phyloP scores from a whole-genome alignment of 2,113 vertebrate species.

The Synodontis membranacea region DNA sequence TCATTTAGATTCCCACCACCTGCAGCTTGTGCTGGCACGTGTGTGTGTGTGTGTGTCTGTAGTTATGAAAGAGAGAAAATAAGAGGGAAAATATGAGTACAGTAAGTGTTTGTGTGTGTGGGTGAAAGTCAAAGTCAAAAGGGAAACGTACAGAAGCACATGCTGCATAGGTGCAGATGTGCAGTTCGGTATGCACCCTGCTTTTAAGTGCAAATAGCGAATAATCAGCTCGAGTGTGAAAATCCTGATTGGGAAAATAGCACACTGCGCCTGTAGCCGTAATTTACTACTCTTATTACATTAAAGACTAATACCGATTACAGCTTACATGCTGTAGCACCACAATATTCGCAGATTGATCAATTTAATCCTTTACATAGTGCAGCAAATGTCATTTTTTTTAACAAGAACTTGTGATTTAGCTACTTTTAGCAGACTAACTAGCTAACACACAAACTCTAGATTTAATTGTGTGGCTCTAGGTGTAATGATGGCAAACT shows the following conservation, averaged over 20 bases:
- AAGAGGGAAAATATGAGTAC: not conserved
- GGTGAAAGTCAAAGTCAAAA: slow-evolving; percentile 2
- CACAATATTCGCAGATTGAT: not conserved
- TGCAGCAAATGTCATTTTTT: not conserved
- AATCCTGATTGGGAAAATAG: slow-evolving; percentile 13
- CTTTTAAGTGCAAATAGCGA: not conserved
- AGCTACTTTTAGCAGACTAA: not conserved
- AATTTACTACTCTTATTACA: not conserved
- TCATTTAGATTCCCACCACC: not conserved
- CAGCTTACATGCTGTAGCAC: not conserved
- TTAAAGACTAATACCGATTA: not conserved
- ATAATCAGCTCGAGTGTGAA: slow-evolving; percentile 10
- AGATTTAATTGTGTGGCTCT: not conserved
- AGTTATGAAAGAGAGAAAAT: slow-evolving; percentile 10
- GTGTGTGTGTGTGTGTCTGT: not conserved
- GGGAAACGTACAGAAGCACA: not conserved
- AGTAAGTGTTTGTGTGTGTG: slow-evolving; percentile 1
- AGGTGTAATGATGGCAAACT: not conserved
- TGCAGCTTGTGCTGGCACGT: slow-evolving; percentile 12
- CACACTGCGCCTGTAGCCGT: not conserved
- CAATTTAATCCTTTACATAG: not conserved
- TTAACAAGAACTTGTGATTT: not conserved
- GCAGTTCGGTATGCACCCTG: not conserved
- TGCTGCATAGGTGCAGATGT: slow-evolving; percentile 12
- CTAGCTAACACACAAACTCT: not conserved